These are phyloP conservation scores for Anas georgica DNA, from an alignment of 2,797 vertebrate species.

Conservation along the genomic window DNA sequence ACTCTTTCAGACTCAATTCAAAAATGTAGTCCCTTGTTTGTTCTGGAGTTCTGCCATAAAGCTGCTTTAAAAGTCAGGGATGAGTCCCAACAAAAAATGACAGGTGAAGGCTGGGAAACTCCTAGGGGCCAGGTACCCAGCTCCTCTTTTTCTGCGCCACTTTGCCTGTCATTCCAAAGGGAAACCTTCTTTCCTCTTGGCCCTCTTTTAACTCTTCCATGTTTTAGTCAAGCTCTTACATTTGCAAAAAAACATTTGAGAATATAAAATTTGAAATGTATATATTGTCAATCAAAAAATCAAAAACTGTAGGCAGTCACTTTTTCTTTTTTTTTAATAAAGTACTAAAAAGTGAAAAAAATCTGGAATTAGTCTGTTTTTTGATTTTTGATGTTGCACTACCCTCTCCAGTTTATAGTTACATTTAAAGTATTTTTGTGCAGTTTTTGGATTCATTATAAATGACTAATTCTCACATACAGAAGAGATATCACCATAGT, in stretches of 20 bases:
- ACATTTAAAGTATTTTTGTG: not conserved
- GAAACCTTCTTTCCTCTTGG: not conserved
- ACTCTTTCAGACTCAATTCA: not conserved
- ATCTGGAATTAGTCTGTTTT: not conserved
- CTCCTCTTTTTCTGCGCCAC: not conserved
- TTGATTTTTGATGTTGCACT: not conserved
- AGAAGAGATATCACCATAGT: not conserved
- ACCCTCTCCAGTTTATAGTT: not conserved
- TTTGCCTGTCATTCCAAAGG: not conserved
- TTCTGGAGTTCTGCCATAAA: not conserved
- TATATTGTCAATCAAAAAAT: not conserved
- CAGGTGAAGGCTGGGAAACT: not conserved
- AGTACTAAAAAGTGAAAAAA: not conserved
- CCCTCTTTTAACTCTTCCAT: rapidly evolving
- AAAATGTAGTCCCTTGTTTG: not conserved
- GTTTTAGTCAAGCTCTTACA: not conserved
- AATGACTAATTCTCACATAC: not conserved
- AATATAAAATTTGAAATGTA: not conserved
- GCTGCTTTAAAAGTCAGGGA: not conserved
- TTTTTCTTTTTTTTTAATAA: not conserved
- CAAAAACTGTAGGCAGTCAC: not conserved
- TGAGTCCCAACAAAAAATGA: not conserved
- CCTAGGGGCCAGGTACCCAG: not conserved
- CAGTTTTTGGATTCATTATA: not conserved
- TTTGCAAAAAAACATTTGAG: not conserved